Conservation (phyloP, 2,888 invertebrate species). For the Hypolimnas misippus region DNA sequence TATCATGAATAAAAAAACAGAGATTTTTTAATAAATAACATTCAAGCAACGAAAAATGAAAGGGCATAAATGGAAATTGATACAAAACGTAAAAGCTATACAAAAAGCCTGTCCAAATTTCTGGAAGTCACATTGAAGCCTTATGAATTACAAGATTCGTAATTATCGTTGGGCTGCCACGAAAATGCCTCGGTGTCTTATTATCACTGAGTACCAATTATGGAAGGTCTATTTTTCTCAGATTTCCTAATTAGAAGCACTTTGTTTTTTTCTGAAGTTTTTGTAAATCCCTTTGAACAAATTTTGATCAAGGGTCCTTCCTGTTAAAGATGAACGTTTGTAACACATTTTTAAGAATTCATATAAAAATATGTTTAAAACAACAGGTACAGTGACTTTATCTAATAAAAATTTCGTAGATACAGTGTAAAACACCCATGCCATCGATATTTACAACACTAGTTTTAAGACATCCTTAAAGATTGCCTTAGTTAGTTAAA, state of each 20-base stretch:
- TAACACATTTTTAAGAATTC: too few relatives aligned
- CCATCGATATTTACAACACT: too few relatives aligned
- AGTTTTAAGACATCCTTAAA: too few relatives aligned
- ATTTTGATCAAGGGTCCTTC: not conserved
- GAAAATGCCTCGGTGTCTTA: constrained; percentile 24
- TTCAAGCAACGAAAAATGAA: too few relatives aligned
- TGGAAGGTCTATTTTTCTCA: constrained; percentile 27
- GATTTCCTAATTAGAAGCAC: constrained; percentile 30
- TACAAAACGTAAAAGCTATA: not conserved
- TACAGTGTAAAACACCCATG: too few relatives aligned
- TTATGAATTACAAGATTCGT: constrained; percentile 20
- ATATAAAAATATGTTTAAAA: too few relatives aligned
- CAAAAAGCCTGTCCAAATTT: not conserved
- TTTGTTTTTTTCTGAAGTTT: constrained; percentile 17
- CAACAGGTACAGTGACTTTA: too few relatives aligned
- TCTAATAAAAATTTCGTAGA: too few relatives aligned
- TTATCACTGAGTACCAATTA: constrained; percentile 26
- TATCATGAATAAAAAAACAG: too few relatives aligned
- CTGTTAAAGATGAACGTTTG: not conserved
- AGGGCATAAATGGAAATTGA: too few relatives aligned
- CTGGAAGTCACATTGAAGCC: constrained; percentile 4
- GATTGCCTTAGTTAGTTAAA: too few relatives aligned
- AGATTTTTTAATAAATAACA: too few relatives aligned
- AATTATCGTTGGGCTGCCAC: constrained; percentile 21
- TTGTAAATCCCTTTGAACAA: constrained; percentile 12